phyloP scores from a whole-genome alignment of 2,113 vertebrate species.

The Aspiorhynchus laticeps region DNA sequence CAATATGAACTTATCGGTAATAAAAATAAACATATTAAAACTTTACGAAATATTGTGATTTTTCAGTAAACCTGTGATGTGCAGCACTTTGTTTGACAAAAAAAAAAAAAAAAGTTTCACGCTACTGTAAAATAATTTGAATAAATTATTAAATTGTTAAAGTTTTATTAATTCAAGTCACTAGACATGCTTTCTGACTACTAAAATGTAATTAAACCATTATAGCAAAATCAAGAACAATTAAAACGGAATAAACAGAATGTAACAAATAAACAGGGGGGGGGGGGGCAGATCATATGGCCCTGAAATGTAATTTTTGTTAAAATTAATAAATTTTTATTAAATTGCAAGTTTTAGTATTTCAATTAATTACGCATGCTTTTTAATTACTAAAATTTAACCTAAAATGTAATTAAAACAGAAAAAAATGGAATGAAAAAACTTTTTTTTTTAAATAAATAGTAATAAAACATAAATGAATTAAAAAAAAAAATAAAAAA shows the following conservation, averaged over 20 bases:
- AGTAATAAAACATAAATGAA: too few relatives aligned
- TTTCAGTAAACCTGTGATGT: not conserved
- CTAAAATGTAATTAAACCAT: not conserved
- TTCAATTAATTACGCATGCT: not conserved
- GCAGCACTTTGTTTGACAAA: not conserved
- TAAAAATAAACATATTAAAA: not conserved
- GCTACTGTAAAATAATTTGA: not conserved
- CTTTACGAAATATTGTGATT: not conserved
- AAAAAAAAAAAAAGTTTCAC: not conserved
- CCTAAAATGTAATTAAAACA: not conserved
- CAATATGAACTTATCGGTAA: not conserved
- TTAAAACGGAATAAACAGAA: too few relatives aligned
- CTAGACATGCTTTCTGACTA: not conserved
- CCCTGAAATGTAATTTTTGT: not conserved
- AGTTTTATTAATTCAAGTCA: not conserved
- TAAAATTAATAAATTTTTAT: not conserved
- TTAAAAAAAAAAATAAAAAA: not conserved
- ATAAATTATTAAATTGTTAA: not conserved
- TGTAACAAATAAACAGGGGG: too few relatives aligned
- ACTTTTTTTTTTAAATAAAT: too few relatives aligned
- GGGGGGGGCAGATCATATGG: not conserved
- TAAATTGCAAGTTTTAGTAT: not conserved
- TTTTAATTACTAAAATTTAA: not conserved
- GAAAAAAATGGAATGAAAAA: not conserved
- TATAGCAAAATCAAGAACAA: not conserved